Evolutionary conservation across 2,888 invertebrate genomes (phyloP).

Genomic region (Morpho achilles): DNA sequence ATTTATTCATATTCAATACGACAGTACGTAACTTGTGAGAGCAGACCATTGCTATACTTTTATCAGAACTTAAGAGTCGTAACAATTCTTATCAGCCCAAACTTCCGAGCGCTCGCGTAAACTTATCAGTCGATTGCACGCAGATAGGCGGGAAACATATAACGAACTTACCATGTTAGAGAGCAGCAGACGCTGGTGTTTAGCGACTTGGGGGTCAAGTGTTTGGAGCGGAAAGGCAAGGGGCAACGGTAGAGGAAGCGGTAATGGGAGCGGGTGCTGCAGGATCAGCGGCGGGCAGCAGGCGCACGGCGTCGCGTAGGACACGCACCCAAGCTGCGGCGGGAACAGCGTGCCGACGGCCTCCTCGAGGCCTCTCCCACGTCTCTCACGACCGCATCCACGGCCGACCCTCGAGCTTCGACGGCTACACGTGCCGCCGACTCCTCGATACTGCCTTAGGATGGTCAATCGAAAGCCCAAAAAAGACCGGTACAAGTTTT

Average conservation of each 20-base stretch:
- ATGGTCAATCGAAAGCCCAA: slow-evolving; percentile 28
- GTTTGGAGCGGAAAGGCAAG: slow-evolving; percentile 71
- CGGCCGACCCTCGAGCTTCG: slow-evolving; percentile 66
- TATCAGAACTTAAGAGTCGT: slow-evolving; percentile 39
- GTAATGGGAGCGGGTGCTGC: slow-evolving; percentile 67
- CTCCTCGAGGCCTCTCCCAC: slow-evolving; percentile 74
- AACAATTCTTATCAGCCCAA: slow-evolving; percentile 62
- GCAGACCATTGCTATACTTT: slow-evolving; percentile 50
- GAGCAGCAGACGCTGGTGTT: slow-evolving; percentile 76
- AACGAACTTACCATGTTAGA: slow-evolving; percentile 74
- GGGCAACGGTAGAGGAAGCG: slow-evolving; percentile 69
- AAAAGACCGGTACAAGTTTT: slow-evolving; percentile 25
- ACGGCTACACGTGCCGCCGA: slow-evolving; percentile 65
- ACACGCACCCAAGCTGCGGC: slow-evolving; percentile 78
- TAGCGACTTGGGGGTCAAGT: slow-evolving; percentile 72
- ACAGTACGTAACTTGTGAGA: neutral
- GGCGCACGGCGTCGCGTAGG: slow-evolving; percentile 76
- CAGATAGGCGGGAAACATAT: slow-evolving; percentile 41
- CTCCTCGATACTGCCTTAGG: slow-evolving; percentile 39
- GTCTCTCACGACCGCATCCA: slow-evolving; percentile 75
- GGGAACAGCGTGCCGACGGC: slow-evolving; percentile 79
- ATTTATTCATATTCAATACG: too few relatives aligned
- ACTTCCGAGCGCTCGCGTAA: slow-evolving; percentile 44
- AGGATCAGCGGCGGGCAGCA: slow-evolving; percentile 72
- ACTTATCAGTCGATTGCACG: slow-evolving; percentile 42